Conservation (phyloP, 2,888 invertebrate species). For the Syrphus vitripennis region DNA sequence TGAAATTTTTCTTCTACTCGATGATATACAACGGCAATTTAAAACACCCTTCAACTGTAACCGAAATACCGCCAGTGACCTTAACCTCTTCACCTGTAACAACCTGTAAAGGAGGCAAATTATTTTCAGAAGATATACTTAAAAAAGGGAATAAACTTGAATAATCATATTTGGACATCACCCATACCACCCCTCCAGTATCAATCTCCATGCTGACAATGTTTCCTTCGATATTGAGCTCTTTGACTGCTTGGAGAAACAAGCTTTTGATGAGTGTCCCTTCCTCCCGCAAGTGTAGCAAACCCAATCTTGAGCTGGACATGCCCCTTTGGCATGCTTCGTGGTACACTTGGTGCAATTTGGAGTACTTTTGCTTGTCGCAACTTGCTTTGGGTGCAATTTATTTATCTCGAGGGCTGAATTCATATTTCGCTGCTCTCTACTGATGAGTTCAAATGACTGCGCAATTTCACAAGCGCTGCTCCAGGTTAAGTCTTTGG, state of each 20-base stretch:
- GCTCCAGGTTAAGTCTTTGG: neutral
- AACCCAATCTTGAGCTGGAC: neutral
- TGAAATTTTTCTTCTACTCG: slow-evolving; percentile 20
- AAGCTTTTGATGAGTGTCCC: slow-evolving; percentile 13
- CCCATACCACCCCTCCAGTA: slow-evolving; percentile 16
- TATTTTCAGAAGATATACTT: neutral
- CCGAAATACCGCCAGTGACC: neutral
- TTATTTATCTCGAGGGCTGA: neutral
- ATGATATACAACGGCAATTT: neutral
- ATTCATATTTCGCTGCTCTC: slow-evolving; percentile 2
- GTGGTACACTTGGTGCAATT: slow-evolving; percentile 12
- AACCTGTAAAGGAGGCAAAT: slow-evolving; percentile 6
- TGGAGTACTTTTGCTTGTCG: neutral
- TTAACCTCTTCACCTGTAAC: slow-evolving; percentile 14
- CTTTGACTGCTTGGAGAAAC: neutral
- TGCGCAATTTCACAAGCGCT: neutral
- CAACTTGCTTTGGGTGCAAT: neutral
- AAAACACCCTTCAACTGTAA: neutral
- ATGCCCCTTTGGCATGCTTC: neutral
- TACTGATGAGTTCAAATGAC: slow-evolving; percentile 13
- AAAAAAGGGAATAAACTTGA: neutral
- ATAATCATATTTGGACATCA: slow-evolving; percentile 7
- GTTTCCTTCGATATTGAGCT: neutral
- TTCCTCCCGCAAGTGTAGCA: neutral
- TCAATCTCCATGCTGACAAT: slow-evolving; percentile 13